Percentiles rank a stretch among this genome's conserved stretches.
Evolutionary conservation across 1,140 invertebrate genomes (phyloP).

Genomic region (Aphelenchoides fujianensis): DNA sequence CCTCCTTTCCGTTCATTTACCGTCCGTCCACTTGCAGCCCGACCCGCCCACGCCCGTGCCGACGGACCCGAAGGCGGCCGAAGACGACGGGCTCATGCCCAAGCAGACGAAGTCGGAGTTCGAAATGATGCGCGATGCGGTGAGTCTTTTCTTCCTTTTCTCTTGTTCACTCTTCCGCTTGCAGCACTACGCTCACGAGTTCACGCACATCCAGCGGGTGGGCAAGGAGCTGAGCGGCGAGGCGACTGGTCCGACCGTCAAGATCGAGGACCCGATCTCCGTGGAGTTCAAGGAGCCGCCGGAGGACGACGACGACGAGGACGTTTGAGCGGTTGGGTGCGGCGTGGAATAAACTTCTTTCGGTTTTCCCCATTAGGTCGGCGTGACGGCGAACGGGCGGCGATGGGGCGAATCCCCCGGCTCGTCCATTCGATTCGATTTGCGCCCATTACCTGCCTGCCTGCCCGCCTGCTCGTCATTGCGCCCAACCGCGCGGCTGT

Average conservation of each 20-base stretch:
- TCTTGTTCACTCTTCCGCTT: background rate
- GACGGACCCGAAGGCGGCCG: slow-evolving; percentile 4
- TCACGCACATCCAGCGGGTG: slow-evolving; percentile 35
- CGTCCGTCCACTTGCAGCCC: slow-evolving; percentile 27
- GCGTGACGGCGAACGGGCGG: too few relatives aligned
- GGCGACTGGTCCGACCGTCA: background rate
- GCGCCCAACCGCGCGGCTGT: too few relatives aligned
- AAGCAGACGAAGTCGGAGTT: slow-evolving; percentile 35
- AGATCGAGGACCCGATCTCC: background rate
- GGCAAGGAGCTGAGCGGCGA: slow-evolving; percentile 34
- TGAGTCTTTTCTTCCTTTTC: slow-evolving; percentile 7
- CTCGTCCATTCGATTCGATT: too few relatives aligned
- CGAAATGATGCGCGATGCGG: slow-evolving; percentile 38
- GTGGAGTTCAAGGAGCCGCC: slow-evolving; percentile 6
- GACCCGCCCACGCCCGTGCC: slow-evolving; percentile 46
- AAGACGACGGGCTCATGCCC: slow-evolving; percentile 21
- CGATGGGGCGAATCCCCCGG: too few relatives aligned
- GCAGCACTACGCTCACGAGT: slow-evolving; percentile 50
- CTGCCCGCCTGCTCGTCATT: too few relatives aligned
- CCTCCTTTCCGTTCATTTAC: background rate
- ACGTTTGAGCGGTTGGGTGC: too few relatives aligned
- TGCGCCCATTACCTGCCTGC: too few relatives aligned
- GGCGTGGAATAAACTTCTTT: too few relatives aligned
- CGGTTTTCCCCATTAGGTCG: too few relatives aligned
- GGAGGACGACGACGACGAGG: background rate